These are phyloP conservation scores for Xerus rutilus DNA, from an alignment of 2,797 vertebrate species.

Conservation along the genomic window DNA sequence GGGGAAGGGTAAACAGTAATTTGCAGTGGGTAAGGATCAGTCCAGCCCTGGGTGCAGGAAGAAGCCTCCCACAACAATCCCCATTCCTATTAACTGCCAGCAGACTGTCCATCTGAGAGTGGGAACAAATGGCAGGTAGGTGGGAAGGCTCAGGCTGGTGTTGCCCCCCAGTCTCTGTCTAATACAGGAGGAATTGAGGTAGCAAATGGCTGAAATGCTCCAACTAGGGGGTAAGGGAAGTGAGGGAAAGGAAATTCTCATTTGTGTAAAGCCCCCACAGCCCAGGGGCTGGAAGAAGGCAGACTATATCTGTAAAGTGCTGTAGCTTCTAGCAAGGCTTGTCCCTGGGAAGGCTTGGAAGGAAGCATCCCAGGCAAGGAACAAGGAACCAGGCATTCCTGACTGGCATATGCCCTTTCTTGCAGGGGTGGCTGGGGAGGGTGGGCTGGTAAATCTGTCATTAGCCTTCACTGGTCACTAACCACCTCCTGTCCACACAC, in stretches of 20 bases:
- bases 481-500: conserved; percentile 37
- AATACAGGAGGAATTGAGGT: conserved; percentile 87
- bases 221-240: conserved; percentile 74
- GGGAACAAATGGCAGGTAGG: conserved; percentile 45
- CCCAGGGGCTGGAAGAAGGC: conserved; percentile 70
- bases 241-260: conserved; percentile 60
- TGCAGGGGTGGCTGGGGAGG: conserved; percentile 22
- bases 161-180: conserved; percentile 71
- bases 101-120: conserved; percentile 47
- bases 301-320: conserved; percentile 81
- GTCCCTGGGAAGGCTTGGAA: conserved; percentile 73
- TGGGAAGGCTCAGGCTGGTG: conserved; percentile 58
- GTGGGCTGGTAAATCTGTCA: conserved; percentile 28
- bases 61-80: conserved; percentile 35
- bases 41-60: conserved; percentile 39
- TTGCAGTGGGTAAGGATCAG: not conserved
- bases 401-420: conserved; percentile 18
- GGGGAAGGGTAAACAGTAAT: not conserved
- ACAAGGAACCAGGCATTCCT: conserved; percentile 61
- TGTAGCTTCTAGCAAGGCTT: conserved; percentile 63
- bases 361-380: conserved; percentile 66
- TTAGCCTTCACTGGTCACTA: conserved; percentile 54
- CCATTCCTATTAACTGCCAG: conserved; percentile 37
- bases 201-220: conserved; percentile 90
- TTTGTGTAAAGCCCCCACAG: conserved; percentile 53